Evolutionary conservation across 2,888 invertebrate species (phyloP), one percentile per base, ranked within the genome.

Genomic region (Eubasilissa splendida): DNA sequence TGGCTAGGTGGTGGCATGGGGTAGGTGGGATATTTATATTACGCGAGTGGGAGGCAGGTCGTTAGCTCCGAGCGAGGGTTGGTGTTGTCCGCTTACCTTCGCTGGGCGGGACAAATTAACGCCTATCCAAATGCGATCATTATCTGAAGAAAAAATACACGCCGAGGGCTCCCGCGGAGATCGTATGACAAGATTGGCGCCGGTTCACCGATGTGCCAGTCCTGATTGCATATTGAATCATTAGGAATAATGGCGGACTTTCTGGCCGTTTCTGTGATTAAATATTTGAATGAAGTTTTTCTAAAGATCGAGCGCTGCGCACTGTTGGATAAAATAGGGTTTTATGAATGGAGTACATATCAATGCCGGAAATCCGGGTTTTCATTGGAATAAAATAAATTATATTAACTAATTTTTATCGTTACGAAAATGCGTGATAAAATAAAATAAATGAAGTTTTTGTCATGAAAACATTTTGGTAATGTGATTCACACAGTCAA

Each of bases 131-230:
- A 75, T 59, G 75, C 66, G 79, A 79, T 79, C 68, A 68, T 68
- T 79, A 79, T 79, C 79, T 75, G 63, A 50, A 50, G 79, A 79
- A 79, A 77, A 79, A 79, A 79, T 79, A 79, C 75, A 79, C 79
- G 75, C 22, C 42, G 79, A 52, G 75, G 31, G 75, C 54, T 74
- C 68, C 63, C 65, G 58, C 52, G 66, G 42, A 59, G 79, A 79
- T 79, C 31, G 50, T 56, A 58, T 79, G 66, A 79, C 73, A 14
- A 65, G 79, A 79, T 79, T 66, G 66, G 56, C 66, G 14, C 60
- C n/a, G 50, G 66, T 66, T 59, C 60, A 10, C 68, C 59, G 77
- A 77, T 76, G 76, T 66, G 66, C 56, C 56, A 12, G 52, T 53
- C 12, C 63, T 73, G 78, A 78, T 78, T 78, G 63, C 73, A 42